phyloP scores from a whole-genome alignment of 1,140 invertebrate species.

The Teleogryllus occipitalis region DNA sequence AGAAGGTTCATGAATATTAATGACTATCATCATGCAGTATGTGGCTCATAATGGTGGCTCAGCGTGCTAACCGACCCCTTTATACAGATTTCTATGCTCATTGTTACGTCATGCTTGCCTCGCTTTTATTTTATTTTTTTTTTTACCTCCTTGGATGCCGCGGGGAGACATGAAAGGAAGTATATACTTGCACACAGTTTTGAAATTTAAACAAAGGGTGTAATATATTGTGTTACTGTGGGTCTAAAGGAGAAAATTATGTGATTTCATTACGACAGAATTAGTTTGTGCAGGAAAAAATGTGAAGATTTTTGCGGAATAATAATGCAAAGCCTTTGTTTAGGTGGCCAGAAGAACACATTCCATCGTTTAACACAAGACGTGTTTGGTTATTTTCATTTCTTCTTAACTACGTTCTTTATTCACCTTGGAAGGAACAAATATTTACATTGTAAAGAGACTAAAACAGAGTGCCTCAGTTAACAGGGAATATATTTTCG shows the following conservation, averaged over 20 bases:
- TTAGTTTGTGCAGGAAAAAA: background rate
- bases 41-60: background rate
- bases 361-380: no score
- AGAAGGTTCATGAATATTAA: background rate
- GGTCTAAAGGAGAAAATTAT: background rate
- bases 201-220: background rate
- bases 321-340: no score
- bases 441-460: no score
- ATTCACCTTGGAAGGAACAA: no score
- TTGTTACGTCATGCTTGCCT: background rate
- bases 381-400: no score
- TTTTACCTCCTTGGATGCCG: background rate
- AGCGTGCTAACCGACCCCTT: background rate
- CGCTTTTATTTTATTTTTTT: background rate
- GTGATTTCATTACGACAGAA: background rate
- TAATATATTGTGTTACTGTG: background rate
- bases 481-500: no score
- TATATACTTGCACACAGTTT: background rate
- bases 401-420: no score
- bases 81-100: constrained; percentile 1
- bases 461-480: no score
- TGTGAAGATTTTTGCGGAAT: no score
- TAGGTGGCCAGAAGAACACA: no score
- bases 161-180: background rate
- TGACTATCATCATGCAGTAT: background rate